Evolutionary conservation across 1,140 invertebrate species (phyloP).

Genomic region (Helicoverpa zea): DNA sequence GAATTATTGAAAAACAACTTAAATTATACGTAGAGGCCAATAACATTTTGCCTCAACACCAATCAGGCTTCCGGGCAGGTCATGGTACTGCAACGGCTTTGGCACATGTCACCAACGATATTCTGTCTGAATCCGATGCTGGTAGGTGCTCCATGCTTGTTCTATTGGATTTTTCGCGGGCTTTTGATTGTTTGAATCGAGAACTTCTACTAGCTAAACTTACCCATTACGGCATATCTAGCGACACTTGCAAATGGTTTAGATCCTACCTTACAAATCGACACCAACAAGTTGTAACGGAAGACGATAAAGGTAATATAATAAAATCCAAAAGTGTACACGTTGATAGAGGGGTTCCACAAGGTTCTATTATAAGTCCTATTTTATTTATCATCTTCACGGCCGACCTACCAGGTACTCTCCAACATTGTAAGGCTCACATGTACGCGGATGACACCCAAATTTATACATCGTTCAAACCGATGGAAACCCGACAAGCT

Average conservation of each 20-base stretch:
- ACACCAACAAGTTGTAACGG: background rate
- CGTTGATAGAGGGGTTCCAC: background rate
- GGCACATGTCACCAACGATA: slow-evolving; percentile 64
- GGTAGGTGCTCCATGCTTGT: slow-evolving; percentile 61
- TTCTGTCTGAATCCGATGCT: slow-evolving; percentile 61
- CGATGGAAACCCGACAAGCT: background rate
- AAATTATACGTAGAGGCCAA: slow-evolving; percentile 14
- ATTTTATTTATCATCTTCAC: background rate
- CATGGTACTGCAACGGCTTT: slow-evolving; percentile 64
- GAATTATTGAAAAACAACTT: no score
- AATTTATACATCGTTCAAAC: slow-evolving; percentile 38
- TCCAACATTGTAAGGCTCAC: slow-evolving; percentile 34
- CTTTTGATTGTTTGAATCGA: slow-evolving; percentile 67
- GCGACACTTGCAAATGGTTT: background rate
- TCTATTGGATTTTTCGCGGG: slow-evolving; percentile 67
- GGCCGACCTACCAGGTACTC: background rate
- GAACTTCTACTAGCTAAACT: slow-evolving; percentile 62
- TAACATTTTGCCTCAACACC: slow-evolving; percentile 55
- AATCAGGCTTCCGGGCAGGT: slow-evolving; percentile 64
- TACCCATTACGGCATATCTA: slow-evolving; percentile 28
- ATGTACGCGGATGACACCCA: slow-evolving; percentile 52
- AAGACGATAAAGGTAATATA: background rate
- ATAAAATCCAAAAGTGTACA: background rate
- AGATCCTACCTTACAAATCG: background rate
- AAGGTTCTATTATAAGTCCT: background rate